phyloP scores from a whole-genome alignment of 2,888 invertebrate genomes.

The Drosophila kanekoi region DNA sequence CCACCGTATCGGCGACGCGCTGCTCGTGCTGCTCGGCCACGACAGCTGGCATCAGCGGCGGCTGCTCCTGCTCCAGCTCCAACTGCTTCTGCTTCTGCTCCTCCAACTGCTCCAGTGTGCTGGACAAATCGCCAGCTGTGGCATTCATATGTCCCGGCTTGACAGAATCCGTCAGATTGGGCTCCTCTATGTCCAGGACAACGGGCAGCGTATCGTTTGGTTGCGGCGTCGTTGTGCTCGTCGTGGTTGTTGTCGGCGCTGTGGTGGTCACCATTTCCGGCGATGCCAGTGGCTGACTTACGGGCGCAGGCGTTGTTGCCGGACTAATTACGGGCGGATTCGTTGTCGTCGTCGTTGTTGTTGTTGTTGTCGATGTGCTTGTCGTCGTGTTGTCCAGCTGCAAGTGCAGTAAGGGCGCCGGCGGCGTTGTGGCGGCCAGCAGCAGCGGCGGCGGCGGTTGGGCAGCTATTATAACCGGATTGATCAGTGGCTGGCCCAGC shows the following conservation, averaged over 20 bases:
- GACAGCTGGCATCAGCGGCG: slow-evolving; percentile 12
- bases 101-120: slow-evolving; percentile 23
- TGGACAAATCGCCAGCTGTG: slow-evolving; percentile 5
- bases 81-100: slow-evolving; percentile 18
- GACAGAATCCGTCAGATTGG: slow-evolving; percentile 19
- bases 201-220: slow-evolving; percentile 69
- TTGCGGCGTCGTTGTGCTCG: slow-evolving; percentile 64
- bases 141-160: slow-evolving; percentile 14
- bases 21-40: slow-evolving; percentile 36
- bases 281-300: slow-evolving; percentile 19
- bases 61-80: slow-evolving; percentile 24
- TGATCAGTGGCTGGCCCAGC: slow-evolving; percentile 70
- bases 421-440: slow-evolving; percentile 29
- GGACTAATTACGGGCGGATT: slow-evolving; percentile 17
- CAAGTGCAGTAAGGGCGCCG: slow-evolving; percentile 17
- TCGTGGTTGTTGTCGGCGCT: slow-evolving; percentile 68
- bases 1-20: slow-evolving; percentile 61
- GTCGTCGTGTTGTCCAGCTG: slow-evolving; percentile 22
- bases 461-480: slow-evolving; percentile 67
- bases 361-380: slow-evolving; percentile 46
- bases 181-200: slow-evolving; percentile 70
- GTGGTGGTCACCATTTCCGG: slow-evolving; percentile 64
- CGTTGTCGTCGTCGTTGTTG: slow-evolving; percentile 51
- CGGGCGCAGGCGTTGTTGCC: slow-evolving; percentile 26
- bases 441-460: slow-evolving; percentile 28